These are phyloP conservation scores for Drepana arcuata DNA, from an alignment of 1,140 invertebrate genomes.

Conservation along the genomic window DNA sequence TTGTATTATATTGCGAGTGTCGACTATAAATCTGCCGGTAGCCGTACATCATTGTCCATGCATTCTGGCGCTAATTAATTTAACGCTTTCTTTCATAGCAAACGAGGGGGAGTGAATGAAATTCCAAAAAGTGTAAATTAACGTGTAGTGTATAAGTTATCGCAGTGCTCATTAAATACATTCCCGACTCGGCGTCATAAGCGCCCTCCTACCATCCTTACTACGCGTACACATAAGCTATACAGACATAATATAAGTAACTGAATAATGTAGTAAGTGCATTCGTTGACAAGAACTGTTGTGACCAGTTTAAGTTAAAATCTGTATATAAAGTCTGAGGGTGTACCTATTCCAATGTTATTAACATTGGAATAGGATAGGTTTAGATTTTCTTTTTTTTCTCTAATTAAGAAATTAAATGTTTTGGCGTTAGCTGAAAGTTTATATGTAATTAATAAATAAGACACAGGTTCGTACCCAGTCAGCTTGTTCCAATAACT, in stretches of 20 bases:
- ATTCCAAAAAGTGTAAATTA: constrained; percentile 56
- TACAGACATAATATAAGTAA: background rate
- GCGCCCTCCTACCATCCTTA: constrained; percentile 15
- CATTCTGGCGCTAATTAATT: constrained; percentile 59
- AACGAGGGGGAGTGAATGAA: constrained; percentile 50
- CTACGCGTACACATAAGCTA: background rate
- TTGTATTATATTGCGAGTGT: too few relatives aligned
- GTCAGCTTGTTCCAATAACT: background rate
- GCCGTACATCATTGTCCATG: constrained; percentile 39
- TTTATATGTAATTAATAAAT: background rate
- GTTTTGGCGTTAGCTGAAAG: background rate
- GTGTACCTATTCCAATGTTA: background rate
- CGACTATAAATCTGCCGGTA: constrained; percentile 34
- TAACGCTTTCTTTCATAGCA: constrained; percentile 47
- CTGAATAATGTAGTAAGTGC: background rate
- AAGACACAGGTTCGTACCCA: background rate
- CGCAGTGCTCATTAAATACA: constrained; percentile 47
- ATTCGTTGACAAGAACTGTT: background rate
- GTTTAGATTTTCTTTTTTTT: background rate
- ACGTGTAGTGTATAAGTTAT: constrained; percentile 57
- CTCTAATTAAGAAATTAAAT: background rate
- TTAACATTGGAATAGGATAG: background rate
- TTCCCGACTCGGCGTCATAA: constrained; percentile 34
- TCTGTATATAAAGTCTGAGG: background rate
- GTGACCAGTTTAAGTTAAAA: background rate